A percentile compares a stretch with the other conserved stretches of the same genome.
Conservation (phyloP, 1,140 invertebrate genomes). For the Drosophila orosa region DNA sequence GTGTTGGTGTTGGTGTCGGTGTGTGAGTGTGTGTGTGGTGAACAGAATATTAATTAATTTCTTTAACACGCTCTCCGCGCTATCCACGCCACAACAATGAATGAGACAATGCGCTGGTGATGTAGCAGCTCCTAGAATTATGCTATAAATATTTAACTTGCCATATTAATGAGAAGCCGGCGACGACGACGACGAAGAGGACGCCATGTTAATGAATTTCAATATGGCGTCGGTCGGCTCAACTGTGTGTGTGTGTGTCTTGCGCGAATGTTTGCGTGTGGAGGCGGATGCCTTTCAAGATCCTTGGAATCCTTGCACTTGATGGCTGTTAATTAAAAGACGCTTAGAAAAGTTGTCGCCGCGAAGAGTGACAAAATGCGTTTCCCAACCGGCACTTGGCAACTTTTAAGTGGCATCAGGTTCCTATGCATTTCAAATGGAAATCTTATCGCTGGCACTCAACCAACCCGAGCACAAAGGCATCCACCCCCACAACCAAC, state of each 20-base stretch:
- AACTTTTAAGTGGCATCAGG: conserved; percentile 68
- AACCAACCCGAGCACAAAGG: conserved; percentile 33
- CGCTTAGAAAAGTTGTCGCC: conserved; percentile 70
- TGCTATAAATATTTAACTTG: conserved; percentile 83
- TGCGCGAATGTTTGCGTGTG: conserved; percentile 2
- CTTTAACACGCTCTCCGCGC: conserved; percentile 63
- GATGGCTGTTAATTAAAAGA: conserved; percentile 80
- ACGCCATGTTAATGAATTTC: conserved; percentile 79
- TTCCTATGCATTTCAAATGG: conserved; percentile 56
- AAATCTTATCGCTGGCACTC: conserved; percentile 30
- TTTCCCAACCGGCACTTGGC: conserved; percentile 37
- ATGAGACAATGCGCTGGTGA: conserved; percentile 70
- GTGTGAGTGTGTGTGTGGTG: conserved; percentile 26
- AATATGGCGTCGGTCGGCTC: conserved; percentile 70
- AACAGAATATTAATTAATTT: conserved; percentile 82
- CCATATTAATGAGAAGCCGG: conserved; percentile 73
- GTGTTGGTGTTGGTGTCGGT: conserved; percentile 10
- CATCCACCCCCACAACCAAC: not conserved
- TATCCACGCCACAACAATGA: conserved; percentile 69
- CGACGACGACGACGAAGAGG: conserved; percentile 33
- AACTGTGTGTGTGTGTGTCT: conserved; percentile 9
- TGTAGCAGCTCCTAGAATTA: conserved; percentile 76
- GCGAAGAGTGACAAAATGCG: conserved; percentile 49
- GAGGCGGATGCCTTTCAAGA: conserved; percentile 45
- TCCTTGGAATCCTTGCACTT: conserved; percentile 77